Evolutionary conservation across 2,888 invertebrate genomes (phyloP), one percentile per base, ranked within the genome.

Genomic region (Coenonympha glycerion): DNA sequence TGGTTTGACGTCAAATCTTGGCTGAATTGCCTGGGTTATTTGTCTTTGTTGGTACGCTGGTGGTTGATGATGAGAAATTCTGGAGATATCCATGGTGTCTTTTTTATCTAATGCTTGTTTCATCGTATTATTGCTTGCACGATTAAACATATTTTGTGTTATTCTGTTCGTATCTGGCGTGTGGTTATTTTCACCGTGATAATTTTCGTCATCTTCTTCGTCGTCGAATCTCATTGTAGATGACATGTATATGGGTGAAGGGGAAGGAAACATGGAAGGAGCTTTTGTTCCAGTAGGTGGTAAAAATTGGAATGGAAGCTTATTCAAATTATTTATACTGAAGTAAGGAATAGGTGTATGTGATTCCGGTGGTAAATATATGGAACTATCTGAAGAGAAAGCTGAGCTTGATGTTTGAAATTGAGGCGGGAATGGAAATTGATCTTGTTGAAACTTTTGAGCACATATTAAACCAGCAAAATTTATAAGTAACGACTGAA

Each of bases 351-450:
- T 60, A 19, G 76, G 61, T 5, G 79, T 79, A 28, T 82, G 79
- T 36, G 79, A 70, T 60, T 85, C 84, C 5, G 81, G 81, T 21
- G 84, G 79, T 34, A 86, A 69, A 58, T 81, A 84, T 49, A 79
- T 66, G 21, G 81, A 73, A 58, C 73, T 79, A 39, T 84, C 83
- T 13, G 82, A 72, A 15, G 75, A 63, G 56, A 70, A 78, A 13
- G 66, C 66, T 26, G 75, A 62, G 55, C 63, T 71, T 6, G 71
- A 66, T 13, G 71, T 66, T 65, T 75, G 76, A 58, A 72, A 83
- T 57, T 80, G 76, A 28, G 77, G 78, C 21, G 78, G 73, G 58
- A 82, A 85, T 44, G 73, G 68, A 58, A 65, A 79, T 48, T 73
- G 73, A 55, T 82, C 84, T 60, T 79, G 66, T 47, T 66, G 62